Evolutionary conservation across 2,113 vertebrate species (phyloP).

Genomic region (Eubucco bourcierii): DNA sequence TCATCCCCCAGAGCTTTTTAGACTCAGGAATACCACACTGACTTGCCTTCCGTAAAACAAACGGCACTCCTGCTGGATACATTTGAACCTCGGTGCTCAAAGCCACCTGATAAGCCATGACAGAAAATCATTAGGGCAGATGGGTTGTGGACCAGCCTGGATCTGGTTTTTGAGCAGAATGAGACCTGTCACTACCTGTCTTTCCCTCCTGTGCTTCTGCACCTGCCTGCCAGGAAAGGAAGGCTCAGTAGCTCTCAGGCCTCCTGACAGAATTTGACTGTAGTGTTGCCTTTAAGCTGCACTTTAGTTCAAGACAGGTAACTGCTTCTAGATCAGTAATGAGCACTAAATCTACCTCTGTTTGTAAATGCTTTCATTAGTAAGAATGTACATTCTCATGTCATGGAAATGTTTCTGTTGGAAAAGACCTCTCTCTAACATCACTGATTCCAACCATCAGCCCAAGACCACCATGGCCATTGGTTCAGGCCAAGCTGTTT

Average conservation of each 20-base stretch:
- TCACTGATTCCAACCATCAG: too few species aligned
- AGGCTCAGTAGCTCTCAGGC: background rate
- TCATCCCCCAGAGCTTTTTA: background rate
- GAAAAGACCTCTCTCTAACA: too few species aligned
- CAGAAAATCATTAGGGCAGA: background rate
- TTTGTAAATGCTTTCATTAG: background rate
- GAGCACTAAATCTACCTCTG: background rate
- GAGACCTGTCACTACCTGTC: background rate
- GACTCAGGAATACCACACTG: accelerated
- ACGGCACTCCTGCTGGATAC: background rate
- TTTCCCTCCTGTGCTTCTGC: background rate
- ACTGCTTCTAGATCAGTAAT: background rate
- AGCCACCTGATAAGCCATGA: background rate
- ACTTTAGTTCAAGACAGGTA: background rate
- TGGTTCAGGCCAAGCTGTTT: background rate
- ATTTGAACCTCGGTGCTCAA: background rate
- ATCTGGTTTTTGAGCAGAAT: background rate
- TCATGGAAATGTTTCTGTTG: too few species aligned
- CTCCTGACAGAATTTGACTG: background rate
- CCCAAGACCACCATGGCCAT: too few species aligned
- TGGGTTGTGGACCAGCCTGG: background rate
- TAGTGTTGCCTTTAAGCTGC: background rate
- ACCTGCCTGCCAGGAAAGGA: background rate
- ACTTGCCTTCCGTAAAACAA: too few species aligned
- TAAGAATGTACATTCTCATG: background rate